Evolutionary conservation across 1,140 invertebrate species (phyloP), one percentile per base, ranked within the genome.

Genomic region (Hylaeus volcanicus): DNA sequence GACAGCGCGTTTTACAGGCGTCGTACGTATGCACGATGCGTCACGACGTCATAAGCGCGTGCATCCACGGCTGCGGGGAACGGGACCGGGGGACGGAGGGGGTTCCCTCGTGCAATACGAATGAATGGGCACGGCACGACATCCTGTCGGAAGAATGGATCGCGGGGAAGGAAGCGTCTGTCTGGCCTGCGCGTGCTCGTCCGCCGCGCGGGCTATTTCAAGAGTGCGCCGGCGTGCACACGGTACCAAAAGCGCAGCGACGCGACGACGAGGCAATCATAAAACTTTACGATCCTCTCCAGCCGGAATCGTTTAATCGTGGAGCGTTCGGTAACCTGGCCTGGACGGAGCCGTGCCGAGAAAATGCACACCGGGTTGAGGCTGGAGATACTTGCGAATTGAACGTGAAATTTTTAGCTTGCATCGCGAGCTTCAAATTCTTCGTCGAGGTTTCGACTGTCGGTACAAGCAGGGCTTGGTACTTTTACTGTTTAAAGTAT

Each of bases 141-240:
- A 85, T 88, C 81, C 72, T 81, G 68, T 84, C 79, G 63, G 78
- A 86, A 88, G 84, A 73, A 73, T 73, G 72, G 58, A 58, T 14
- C 41, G 60, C 60, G 64, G 70, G 77, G 79, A 80, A 79, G 72
- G 84, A 81, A 83, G 73, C 66, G 56, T 37, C 73, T 78, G 74
- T 80, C 75, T 84, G 74, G 70, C 58, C 51, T 55, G 64, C 60
- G 68, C 73, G 51, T n/a, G 71, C 77, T 82, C 74, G 75, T 77
- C 82, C 79, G 82, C 74, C 65, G 74, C 51, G 64, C 63, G 15
- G 61, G 72, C 75, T 87, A 66, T 84, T 82, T 72, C 65, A 53
- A 69, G 73, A 80, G 65, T 6, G n/a, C 39, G 68, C 26, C 43
- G 26, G 37, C 69, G 55, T 66, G 69, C 69, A 43, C 45, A 41